Percentiles rank a stretch among this genome's conserved stretches.
Conservation (phyloP, 2,797 vertebrate genomes). For the Crenuchus spilurus region DNA sequence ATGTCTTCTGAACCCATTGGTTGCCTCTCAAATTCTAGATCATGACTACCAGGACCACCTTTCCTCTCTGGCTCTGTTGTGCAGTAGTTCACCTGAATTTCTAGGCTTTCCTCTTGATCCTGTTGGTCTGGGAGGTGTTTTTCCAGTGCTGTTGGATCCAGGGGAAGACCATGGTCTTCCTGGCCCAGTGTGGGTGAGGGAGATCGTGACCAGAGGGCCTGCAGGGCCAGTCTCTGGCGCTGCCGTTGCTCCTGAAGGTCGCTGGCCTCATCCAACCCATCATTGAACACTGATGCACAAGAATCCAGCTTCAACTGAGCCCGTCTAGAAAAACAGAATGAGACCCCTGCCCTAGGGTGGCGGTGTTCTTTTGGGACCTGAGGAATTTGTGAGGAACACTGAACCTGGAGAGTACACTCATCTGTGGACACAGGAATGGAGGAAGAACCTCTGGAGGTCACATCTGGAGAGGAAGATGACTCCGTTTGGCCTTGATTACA, state of each 20-base stretch:
- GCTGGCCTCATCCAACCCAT: slow-evolving; percentile 87
- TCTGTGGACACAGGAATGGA: slow-evolving; percentile 50
- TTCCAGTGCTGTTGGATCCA: slow-evolving; percentile 46
- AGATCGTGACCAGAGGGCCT: slow-evolving; percentile 56
- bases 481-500: slow-evolving; percentile 52
- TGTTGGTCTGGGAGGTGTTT: slow-evolving; percentile 13
- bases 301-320: slow-evolving; percentile 90
- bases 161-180: slow-evolving; percentile 48
- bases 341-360: slow-evolving; percentile 85
- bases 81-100: slow-evolving; percentile 30
- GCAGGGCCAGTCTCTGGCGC: slow-evolving; percentile 56
- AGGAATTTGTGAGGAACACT: slow-evolving; percentile 26
- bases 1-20: slow-evolving; percentile 31
- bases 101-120: slow-evolving; percentile 31
- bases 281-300: slow-evolving; percentile 94
- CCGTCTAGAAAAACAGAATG: slow-evolving; percentile 95
- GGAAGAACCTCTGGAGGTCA: slow-evolving; percentile 48
- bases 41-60: slow-evolving; percentile 33
- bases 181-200: slow-evolving; percentile 24
- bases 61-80: slow-evolving; percentile 42
- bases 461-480: slow-evolving; percentile 58
- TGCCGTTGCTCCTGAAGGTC: slow-evolving; percentile 78
- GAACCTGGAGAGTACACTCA: slow-evolving; percentile 45
- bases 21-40: slow-evolving; percentile 15
- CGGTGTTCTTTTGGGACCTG: slow-evolving; percentile 40